These are phyloP conservation scores for Alaudala cheleensis DNA, from an alignment of 2,113 vertebrate genomes.

Conservation along the genomic window DNA sequence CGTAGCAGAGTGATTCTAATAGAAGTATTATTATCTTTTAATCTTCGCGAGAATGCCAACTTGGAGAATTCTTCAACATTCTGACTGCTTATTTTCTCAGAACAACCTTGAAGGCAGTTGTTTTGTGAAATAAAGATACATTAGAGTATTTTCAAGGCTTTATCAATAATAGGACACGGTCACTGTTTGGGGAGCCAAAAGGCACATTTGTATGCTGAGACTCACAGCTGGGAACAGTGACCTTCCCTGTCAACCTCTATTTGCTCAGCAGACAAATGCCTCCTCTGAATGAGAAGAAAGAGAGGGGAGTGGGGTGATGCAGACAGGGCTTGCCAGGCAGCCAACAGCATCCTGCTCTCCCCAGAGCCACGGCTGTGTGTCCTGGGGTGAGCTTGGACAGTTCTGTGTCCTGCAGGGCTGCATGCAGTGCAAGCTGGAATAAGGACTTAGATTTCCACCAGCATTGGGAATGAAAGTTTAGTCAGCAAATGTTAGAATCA, in stretches of 20 bases:
- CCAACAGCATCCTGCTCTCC: neutral
- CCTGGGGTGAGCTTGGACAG: neutral
- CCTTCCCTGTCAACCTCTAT: constrained; percentile 78
- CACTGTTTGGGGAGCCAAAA: constrained; percentile 69
- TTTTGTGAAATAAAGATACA: constrained; percentile 81
- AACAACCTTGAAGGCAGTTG: constrained; percentile 77
- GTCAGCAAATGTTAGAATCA: neutral
- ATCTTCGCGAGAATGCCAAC: constrained; percentile 78
- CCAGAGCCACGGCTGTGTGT: neutral
- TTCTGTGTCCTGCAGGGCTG: neutral
- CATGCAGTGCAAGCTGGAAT: neutral
- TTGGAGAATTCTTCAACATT: constrained; percentile 69
- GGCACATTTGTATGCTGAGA: constrained; percentile 73
- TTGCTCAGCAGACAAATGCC: constrained; percentile 72
- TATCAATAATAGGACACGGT: constrained; percentile 73
- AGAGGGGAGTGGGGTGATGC: neutral
- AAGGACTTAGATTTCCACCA: neutral
- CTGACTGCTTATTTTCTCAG: constrained; percentile 65
- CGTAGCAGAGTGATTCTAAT: constrained; percentile 80
- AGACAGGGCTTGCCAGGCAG: neutral
- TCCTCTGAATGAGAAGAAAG: constrained; percentile 54
- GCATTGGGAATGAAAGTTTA: neutral
- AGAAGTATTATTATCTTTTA: constrained; percentile 85
- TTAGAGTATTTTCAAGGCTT: constrained; percentile 77
- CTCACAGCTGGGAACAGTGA: constrained; percentile 65